A percentile compares a stretch with the other conserved stretches of the same genome.
Evolutionary conservation across 1,140 invertebrate species (phyloP).

Genomic region (Bombus cullumanus): DNA sequence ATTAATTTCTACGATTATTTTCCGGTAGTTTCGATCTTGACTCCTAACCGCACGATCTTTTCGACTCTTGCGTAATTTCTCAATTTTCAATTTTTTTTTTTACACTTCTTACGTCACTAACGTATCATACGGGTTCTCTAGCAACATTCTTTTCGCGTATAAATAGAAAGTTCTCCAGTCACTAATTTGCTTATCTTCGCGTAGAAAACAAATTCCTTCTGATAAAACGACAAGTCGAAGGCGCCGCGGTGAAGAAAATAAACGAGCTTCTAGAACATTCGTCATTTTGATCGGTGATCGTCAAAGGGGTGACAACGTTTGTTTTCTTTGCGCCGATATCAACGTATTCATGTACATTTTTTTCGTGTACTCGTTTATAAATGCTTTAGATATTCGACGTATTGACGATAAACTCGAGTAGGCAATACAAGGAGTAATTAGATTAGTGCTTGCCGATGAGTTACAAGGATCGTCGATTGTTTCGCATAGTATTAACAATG

Average conservation of each 20-base stretch:
- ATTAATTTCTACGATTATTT: no score
- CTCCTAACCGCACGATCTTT: no score
- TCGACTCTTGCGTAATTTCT: background rate
- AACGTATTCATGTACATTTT: background rate
- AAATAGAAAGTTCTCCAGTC: background rate
- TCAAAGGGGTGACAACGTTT: constrained; percentile 23
- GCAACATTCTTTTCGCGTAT: background rate
- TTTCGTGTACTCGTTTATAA: background rate
- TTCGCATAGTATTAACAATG: background rate
- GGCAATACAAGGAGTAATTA: constrained; percentile 20
- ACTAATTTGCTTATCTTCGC: background rate
- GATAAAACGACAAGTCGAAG: background rate
- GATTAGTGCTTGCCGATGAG: constrained; percentile 25
- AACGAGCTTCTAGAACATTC: background rate
- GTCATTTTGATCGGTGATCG: constrained; percentile 16
- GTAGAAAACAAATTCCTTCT: background rate
- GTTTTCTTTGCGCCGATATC: constrained; percentile 26
- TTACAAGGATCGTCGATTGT: constrained; percentile 17
- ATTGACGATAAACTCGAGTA: constrained; percentile 15
- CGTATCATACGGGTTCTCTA: background rate
- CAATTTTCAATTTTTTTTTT: background rate
- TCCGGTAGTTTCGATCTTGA: no score
- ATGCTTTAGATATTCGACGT: background rate
- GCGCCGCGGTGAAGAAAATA: background rate
- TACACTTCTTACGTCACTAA: background rate